Evolutionary conservation across 2,888 invertebrate species (phyloP).

Genomic region (Cerceris ruficornis): DNA sequence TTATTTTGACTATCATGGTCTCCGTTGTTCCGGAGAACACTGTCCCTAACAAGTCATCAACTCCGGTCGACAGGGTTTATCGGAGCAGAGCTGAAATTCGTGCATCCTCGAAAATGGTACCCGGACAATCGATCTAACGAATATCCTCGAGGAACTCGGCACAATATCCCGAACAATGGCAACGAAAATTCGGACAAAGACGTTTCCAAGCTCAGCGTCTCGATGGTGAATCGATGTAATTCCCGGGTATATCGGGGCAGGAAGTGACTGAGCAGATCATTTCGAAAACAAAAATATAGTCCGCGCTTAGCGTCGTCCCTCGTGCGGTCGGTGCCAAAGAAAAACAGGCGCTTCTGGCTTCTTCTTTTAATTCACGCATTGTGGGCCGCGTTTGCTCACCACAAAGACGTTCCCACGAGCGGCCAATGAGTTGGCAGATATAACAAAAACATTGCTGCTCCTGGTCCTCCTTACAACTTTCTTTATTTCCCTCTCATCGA

Average conservation of each 20-base stretch:
- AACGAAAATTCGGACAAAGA: slow-evolving; percentile 47
- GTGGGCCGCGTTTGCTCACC: slow-evolving; percentile 70
- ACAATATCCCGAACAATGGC: slow-evolving; percentile 34
- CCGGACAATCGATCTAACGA: slow-evolving; percentile 17
- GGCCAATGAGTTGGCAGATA: slow-evolving; percentile 77
- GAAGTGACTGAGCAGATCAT: slow-evolving; percentile 72
- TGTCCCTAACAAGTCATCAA: too few relatives aligned
- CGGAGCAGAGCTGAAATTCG: neutral
- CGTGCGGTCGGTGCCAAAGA: slow-evolving; percentile 58
- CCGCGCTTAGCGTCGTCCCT: slow-evolving; percentile 26
- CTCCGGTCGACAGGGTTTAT: too few relatives aligned
- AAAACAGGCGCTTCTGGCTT: slow-evolving; percentile 72
- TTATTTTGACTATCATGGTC: too few relatives aligned
- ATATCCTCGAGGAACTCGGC: slow-evolving; percentile 18
- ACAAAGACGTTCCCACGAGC: slow-evolving; percentile 76
- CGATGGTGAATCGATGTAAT: slow-evolving; percentile 53
- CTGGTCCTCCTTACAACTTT: slow-evolving; percentile 50
- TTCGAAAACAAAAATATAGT: slow-evolving; percentile 67
- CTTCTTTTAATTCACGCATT: slow-evolving; percentile 69
- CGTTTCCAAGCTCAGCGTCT: neutral
- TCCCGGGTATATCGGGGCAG: slow-evolving; percentile 59
- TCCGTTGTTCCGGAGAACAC: too few relatives aligned
- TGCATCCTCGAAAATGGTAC: neutral
- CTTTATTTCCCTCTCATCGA: slow-evolving; percentile 44
- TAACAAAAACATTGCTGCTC: slow-evolving; percentile 76